Conservation (phyloP, 1,140 invertebrate species). For the Doryteuthis pealeii region DNA sequence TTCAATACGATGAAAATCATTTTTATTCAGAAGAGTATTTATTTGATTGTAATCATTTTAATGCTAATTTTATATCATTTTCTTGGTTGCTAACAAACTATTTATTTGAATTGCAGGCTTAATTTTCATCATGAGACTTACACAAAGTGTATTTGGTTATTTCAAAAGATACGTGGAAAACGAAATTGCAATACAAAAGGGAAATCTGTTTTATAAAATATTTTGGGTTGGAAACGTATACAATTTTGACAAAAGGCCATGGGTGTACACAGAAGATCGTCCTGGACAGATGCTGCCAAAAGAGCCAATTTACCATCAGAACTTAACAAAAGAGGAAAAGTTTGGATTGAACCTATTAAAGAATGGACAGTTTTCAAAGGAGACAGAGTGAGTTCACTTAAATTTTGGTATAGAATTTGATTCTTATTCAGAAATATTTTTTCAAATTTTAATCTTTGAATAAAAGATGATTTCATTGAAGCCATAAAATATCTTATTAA, state of each 20-base stretch:
- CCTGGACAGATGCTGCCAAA: constrained; percentile 42
- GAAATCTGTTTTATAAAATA: constrained; percentile 27
- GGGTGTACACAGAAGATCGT: constrained; percentile 32
- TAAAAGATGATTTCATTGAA: too few relatives aligned
- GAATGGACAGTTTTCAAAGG: constrained; percentile 39
- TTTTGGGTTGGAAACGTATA: constrained; percentile 22
- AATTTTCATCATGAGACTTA: constrained; percentile 33
- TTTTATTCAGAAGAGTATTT: too few relatives aligned
- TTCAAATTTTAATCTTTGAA: too few relatives aligned
- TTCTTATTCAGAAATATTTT: too few relatives aligned
- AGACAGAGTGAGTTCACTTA: constrained; percentile 39
- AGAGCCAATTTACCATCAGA: constrained; percentile 24
- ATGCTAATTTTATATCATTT: too few relatives aligned
- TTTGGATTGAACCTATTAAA: constrained; percentile 29
- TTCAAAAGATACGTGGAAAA: constrained; percentile 36
- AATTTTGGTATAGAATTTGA: too few relatives aligned
- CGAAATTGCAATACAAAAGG: constrained; percentile 30
- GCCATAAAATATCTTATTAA: too few relatives aligned
- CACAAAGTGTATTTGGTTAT: constrained; percentile 23
- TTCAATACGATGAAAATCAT: too few relatives aligned
- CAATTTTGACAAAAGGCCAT: constrained; percentile 24
- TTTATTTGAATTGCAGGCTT: too few relatives aligned
- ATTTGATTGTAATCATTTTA: too few relatives aligned
- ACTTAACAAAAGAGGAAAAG: background rate
- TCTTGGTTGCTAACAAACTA: too few relatives aligned